A percentile compares a stretch with the other conserved stretches of the same genome.
Evolutionary conservation across 2,888 invertebrate genomes (phyloP).

Genomic region (Nomada goodeniana): DNA sequence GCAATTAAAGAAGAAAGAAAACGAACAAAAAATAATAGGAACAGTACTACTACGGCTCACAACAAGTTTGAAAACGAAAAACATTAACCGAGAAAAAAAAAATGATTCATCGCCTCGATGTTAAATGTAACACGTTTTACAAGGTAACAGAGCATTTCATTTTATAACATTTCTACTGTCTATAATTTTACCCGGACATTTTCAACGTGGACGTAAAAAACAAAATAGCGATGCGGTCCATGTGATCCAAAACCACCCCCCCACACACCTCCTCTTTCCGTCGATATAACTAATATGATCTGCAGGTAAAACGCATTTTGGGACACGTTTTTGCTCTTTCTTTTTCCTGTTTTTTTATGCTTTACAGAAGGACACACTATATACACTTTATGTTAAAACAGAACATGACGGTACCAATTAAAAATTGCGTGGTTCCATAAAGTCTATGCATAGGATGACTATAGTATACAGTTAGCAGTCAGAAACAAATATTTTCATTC

Average conservation of each 20-base stretch:
- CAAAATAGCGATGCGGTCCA: constrained; percentile 23
- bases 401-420: too few relatives aligned
- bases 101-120: constrained; percentile 74
- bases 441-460: too few relatives aligned
- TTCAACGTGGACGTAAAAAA: constrained; percentile 48
- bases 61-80: constrained; percentile 62
- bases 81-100: constrained; percentile 63
- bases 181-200: constrained; percentile 72
- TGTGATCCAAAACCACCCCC: constrained; percentile 36
- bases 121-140: constrained; percentile 77
- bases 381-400: too few relatives aligned
- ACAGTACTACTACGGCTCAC: constrained; percentile 71
- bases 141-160: constrained; percentile 77
- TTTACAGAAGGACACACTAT: too few relatives aligned
- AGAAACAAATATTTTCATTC: neutral
- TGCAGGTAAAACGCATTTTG: neutral
- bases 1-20: constrained; percentile 55
- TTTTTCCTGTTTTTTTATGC: neutral
- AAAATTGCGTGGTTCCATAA: too few relatives aligned
- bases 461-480: too few relatives aligned
- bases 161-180: constrained; percentile 75
- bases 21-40: constrained; percentile 53
- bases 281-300: constrained; percentile 16
- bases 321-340: constrained; percentile 7
- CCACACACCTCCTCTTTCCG: constrained; percentile 40